Evolutionary conservation across 30 jellyfish, hydroid and myxozoan genomes (phyloP).

Genomic region (Aurelia coerulea): DNA sequence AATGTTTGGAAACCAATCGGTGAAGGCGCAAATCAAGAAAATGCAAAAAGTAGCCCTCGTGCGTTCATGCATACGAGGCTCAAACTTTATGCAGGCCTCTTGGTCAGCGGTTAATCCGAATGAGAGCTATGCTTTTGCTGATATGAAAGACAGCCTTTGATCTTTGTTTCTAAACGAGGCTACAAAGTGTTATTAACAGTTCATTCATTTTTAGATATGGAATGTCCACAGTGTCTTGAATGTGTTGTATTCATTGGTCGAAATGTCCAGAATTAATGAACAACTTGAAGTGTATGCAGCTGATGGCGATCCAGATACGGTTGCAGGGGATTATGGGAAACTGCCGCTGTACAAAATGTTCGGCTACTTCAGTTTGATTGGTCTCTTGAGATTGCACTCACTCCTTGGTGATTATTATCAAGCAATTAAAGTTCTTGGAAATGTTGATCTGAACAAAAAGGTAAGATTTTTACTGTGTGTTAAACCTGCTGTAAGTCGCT

Average conservation of each 20-base stretch:
- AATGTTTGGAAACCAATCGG: no score
- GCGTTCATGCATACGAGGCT: no score
- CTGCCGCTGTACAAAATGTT: constrained; percentile 93
- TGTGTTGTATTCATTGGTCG: constrained; percentile 93
- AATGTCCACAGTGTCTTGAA: constrained; percentile 98
- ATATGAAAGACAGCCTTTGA: not conserved
- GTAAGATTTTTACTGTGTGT: constrained; percentile 10
- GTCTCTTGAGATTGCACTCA: constrained; percentile 90
- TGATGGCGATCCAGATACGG: constrained; percentile 98
- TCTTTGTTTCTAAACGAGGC: not conserved
- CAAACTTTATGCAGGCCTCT: no score
- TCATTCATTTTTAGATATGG: constrained; percentile 70
- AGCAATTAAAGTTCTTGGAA: constrained; percentile 95
- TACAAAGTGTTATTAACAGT: not conserved
- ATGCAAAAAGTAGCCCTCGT: no score
- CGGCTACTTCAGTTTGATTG: constrained; percentile 96
- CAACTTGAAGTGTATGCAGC: constrained; percentile 94
- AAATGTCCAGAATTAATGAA: constrained; percentile 94
- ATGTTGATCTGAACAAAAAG: constrained; percentile 95
- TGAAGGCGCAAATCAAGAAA: no score
- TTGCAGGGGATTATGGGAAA: constrained; percentile 97
- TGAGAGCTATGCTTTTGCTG: no score
- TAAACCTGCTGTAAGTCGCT: no score
- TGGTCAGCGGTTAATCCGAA: no score
- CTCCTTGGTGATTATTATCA: constrained; percentile 94